Percentiles rank a stretch among this genome's conserved stretches.
Evolutionary conservation across 2,888 invertebrate genomes (phyloP).

Genomic region (Empis stercorea): DNA sequence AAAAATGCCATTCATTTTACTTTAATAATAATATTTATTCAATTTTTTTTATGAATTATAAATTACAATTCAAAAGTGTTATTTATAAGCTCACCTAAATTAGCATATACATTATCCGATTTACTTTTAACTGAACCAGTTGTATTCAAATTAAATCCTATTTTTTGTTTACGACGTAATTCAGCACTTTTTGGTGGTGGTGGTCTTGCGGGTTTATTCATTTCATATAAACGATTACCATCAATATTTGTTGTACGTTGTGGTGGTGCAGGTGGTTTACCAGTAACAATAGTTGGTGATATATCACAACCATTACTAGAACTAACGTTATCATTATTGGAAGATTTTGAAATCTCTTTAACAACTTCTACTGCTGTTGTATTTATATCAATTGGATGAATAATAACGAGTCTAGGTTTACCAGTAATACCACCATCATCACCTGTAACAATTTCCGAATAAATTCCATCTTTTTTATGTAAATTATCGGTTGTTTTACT

Average conservation of each 20-base stretch:
- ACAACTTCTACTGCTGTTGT: conserved; percentile 70
- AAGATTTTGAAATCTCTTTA: conserved; percentile 42
- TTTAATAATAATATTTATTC: too few relatives aligned
- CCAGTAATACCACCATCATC: conserved; percentile 29
- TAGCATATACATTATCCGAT: conserved; percentile 62
- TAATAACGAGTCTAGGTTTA: conserved; percentile 69
- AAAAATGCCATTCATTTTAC: background rate
- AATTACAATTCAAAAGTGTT: background rate
- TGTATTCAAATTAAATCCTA: conserved; percentile 23
- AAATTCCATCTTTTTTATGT: conserved; percentile 33
- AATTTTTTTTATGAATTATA: too few relatives aligned
- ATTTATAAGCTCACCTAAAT: conserved; percentile 47
- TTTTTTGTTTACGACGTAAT: conserved; percentile 46
- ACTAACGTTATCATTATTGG: background rate
- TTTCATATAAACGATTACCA: conserved; percentile 31
- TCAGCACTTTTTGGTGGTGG: conserved; percentile 60
- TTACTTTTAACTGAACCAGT: conserved; percentile 32
- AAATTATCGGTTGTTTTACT: conserved; percentile 47
- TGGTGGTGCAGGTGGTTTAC: conserved; percentile 67
- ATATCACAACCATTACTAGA: background rate
- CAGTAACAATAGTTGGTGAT: conserved; percentile 11
- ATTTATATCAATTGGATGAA: conserved; percentile 77
- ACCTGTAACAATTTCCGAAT: conserved; percentile 35
- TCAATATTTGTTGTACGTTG: conserved; percentile 37
- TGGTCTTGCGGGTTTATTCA: conserved; percentile 53